phyloP scores from a whole-genome alignment of 2,797 vertebrate species.

The Geotrypetes seraphini region DNA sequence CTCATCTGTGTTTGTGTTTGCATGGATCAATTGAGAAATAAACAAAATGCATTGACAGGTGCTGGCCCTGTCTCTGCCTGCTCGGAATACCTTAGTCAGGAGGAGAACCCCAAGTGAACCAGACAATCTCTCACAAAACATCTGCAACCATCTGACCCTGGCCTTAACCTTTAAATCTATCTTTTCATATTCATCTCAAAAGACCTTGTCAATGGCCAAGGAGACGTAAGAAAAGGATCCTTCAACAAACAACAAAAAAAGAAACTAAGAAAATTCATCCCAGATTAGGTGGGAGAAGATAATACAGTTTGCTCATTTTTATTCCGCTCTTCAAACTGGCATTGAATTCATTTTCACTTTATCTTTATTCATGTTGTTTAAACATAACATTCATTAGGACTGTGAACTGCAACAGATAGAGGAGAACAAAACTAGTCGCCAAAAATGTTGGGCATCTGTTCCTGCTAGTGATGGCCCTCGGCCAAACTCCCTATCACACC shows the following conservation, averaged over 20 bases:
- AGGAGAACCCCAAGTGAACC: conserved; percentile 60
- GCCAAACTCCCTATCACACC: conserved; percentile 61
- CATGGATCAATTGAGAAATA: conserved; percentile 58
- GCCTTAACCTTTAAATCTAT: conserved; percentile 99
- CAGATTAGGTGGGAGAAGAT: conserved; percentile 79
- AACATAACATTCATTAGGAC: conserved; percentile 78
- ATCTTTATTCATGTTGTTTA: conserved; percentile 82
- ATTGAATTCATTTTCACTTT: conserved; percentile 76
- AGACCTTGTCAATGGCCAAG: conserved; percentile 95
- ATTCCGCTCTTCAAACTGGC: conserved; percentile 66
- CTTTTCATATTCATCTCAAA: conserved; percentile 99
- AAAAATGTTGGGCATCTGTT: conserved; percentile 74
- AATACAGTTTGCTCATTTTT: conserved; percentile 69
- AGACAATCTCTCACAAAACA: conserved; percentile 74
- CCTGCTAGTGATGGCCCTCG: conserved; percentile 63
- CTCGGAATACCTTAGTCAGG: conserved; percentile 66
- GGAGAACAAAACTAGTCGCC: conserved; percentile 72
- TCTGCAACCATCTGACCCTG: conserved; percentile 86
- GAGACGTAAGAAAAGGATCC: conserved; percentile 90
- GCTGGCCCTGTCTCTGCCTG: conserved; percentile 58
- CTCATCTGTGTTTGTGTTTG: conserved; percentile 51
- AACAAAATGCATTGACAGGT: conserved; percentile 49
- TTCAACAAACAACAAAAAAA: conserved; percentile 86
- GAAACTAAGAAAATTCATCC: conserved; percentile 78
- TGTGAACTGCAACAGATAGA: conserved; percentile 69